Evolutionary conservation across 2,888 invertebrate genomes (phyloP).

Genomic region (Drosophila falleni): DNA sequence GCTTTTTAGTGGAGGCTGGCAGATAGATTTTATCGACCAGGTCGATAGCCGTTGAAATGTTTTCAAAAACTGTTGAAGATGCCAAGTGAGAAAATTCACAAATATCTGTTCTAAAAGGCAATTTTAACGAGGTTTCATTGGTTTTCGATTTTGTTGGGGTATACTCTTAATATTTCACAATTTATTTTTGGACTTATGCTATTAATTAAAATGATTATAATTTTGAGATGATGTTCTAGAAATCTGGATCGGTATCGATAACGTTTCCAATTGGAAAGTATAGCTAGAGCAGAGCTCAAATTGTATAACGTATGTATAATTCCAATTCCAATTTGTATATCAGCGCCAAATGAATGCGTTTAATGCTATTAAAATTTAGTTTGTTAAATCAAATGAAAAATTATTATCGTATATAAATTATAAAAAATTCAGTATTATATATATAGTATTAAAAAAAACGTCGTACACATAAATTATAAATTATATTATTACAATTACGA

Average conservation of each 20-base stretch:
- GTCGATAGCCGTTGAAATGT: constrained; percentile 6
- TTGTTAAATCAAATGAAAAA: constrained; percentile 71
- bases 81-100: constrained; percentile 12
- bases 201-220: constrained; percentile 71
- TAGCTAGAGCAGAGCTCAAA: constrained; percentile 11
- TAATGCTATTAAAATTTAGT: constrained; percentile 55
- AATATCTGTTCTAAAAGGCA: constrained; percentile 26
- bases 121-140: constrained; percentile 48
- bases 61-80: constrained; percentile 25
- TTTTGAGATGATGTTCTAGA: constrained; percentile 66
- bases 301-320: constrained; percentile 6
- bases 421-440: constrained; percentile 75
- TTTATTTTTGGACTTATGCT: constrained; percentile 76
- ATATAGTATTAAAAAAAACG: constrained; percentile 73
- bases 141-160: constrained; percentile 24
- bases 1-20: neutral
- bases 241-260: constrained; percentile 23
- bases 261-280: constrained; percentile 26
- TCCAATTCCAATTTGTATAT: constrained; percentile 30
- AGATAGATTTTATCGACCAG: neutral
- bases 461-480: constrained; percentile 78
- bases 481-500: constrained; percentile 80
- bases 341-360: constrained; percentile 43
- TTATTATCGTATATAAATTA: constrained; percentile 77
- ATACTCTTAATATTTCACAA: constrained; percentile 76